phyloP scores from a whole-genome alignment of 2,797 vertebrate genomes.

The Chelon auratus region DNA sequence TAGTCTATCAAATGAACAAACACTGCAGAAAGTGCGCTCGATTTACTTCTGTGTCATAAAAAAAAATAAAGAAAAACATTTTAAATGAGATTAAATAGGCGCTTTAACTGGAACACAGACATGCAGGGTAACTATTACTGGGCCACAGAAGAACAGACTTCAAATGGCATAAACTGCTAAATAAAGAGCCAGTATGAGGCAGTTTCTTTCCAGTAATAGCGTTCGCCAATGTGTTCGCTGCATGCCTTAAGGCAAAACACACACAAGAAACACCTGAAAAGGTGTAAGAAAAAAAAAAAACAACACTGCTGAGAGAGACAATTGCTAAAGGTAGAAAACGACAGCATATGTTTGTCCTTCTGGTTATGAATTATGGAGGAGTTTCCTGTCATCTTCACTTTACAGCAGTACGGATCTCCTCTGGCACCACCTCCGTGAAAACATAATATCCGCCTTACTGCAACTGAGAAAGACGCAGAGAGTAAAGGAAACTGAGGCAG shows the following conservation, averaged over 20 bases:
- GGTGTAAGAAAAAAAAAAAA: constrained; percentile 16
- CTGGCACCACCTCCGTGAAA: constrained; percentile 41
- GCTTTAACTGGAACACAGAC: constrained; percentile 5
- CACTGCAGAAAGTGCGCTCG: neutral
- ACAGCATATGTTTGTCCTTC: constrained; percentile 69
- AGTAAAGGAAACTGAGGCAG: constrained; percentile 14
- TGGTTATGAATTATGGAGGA: constrained; percentile 74
- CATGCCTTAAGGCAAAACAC: constrained; percentile 45
- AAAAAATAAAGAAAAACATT: neutral
- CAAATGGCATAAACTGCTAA: neutral
- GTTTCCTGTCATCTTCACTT: constrained; percentile 62
- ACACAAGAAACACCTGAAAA: constrained; percentile 43
- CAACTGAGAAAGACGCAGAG: constrained; percentile 31
- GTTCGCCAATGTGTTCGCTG: neutral
- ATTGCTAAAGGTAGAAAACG: constrained; percentile 43
- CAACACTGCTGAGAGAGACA: constrained; percentile 39
- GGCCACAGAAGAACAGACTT: constrained; percentile 15
- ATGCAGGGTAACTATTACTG: constrained; percentile 31
- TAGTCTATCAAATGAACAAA: neutral
- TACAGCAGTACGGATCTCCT: constrained; percentile 36
- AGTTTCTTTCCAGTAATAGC: neutral
- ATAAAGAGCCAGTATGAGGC: neutral
- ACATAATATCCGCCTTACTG: constrained; percentile 24
- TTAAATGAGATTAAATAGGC: neutral
- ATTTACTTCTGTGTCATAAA: neutral